Evolutionary conservation across 53 echinoderm and acorn worm genomes (phyloP).

Genomic region (Glandiceps talaboti): DNA sequence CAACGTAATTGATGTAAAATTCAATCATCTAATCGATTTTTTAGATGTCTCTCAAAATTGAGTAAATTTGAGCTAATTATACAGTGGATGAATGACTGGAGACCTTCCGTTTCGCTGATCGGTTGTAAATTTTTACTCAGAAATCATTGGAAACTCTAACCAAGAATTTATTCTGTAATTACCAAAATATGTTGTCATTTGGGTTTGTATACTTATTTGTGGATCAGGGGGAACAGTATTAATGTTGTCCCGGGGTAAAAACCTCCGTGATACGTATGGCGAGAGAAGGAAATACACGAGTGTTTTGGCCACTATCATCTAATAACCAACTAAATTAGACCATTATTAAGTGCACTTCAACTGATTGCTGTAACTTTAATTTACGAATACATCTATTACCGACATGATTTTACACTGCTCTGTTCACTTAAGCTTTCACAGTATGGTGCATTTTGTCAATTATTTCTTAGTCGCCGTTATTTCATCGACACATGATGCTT

Average conservation of each 20-base stretch:
- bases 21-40: neutral
- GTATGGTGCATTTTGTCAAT: neutral
- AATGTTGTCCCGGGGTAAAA: neutral
- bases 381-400: neutral
- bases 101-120: too few relatives aligned
- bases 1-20: neutral
- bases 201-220: too few relatives aligned
- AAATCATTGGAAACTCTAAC: too few relatives aligned
- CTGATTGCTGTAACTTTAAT: neutral
- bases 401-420: neutral
- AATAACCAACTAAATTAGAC: neutral
- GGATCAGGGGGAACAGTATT: too few relatives aligned
- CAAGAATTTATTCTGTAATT: too few relatives aligned
- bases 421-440: neutral
- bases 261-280: neutral
- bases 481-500: too few relatives aligned
- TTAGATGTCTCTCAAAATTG: neutral
- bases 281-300: neutral
- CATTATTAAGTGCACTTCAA: neutral
- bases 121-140: too few relatives aligned
- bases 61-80: neutral
- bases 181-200: too few relatives aligned
- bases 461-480: neutral
- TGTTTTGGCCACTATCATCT: too few relatives aligned
- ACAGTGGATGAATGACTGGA: neutral